A percentile compares a stretch with the other conserved stretches of the same genome.
Conservation (phyloP, 1,140 invertebrate species). For the Hesperophylax magnus region DNA sequence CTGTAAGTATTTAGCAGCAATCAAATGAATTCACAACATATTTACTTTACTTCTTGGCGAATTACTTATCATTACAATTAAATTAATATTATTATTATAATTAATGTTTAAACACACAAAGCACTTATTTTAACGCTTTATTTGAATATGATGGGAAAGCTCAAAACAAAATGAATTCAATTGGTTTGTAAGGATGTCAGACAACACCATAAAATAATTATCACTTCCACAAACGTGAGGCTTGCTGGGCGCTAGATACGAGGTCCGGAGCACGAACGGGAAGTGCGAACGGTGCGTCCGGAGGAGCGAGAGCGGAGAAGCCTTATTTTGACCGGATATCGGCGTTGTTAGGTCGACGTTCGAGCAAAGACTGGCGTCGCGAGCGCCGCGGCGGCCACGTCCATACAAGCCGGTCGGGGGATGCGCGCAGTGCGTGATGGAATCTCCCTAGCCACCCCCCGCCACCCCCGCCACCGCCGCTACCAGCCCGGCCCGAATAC, state of each 20-base stretch:
- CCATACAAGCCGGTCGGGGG: slow-evolving; percentile 3
- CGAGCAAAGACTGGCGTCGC: slow-evolving; percentile 36
- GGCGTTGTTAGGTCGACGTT: slow-evolving; percentile 26
- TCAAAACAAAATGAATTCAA: neutral
- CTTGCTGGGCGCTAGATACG: neutral
- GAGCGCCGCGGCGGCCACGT: slow-evolving; percentile 12
- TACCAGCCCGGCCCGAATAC: too few species aligned
- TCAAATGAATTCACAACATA: neutral
- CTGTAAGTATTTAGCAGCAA: neutral
- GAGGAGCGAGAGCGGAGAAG: slow-evolving; percentile 8
- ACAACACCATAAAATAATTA: neutral
- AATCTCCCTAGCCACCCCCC: neutral
- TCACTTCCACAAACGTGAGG: neutral
- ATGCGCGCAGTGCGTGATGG: slow-evolving; percentile 36
- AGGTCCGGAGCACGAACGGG: slow-evolving; percentile 17
- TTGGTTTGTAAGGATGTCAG: neutral
- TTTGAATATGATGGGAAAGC: neutral
- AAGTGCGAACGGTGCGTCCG: neutral
- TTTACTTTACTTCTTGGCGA: too few species aligned
- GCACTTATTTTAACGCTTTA: neutral
- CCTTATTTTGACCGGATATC: slow-evolving; percentile 28
- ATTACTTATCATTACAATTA: too few species aligned
- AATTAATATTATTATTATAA: too few species aligned
- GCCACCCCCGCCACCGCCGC: too few species aligned
- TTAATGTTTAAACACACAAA: neutral